These are phyloP conservation scores for Schrankia costaestrigalis DNA, from an alignment of 2,888 invertebrate species.

Conservation along the genomic window DNA sequence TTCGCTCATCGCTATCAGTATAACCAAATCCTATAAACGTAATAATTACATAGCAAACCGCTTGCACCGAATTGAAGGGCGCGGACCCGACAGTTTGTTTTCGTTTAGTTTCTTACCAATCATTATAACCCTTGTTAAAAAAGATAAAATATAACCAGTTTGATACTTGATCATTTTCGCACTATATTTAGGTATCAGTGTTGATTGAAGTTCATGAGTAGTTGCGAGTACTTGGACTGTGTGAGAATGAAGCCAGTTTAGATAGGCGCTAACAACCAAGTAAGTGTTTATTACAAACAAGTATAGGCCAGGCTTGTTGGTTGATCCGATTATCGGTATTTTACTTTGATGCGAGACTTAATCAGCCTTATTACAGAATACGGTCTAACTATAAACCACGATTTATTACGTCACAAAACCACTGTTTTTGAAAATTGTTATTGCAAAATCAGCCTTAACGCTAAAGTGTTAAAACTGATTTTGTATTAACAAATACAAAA, in stretches of 20 bases:
- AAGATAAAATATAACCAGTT: conserved; percentile 18
- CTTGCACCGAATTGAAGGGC: conserved; percentile 51
- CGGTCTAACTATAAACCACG: too few relatives aligned
- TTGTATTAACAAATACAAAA: too few relatives aligned
- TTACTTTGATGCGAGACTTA: conserved; percentile 2
- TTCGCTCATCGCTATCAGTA: conserved; percentile 11
- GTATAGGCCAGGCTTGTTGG: conserved; percentile 3
- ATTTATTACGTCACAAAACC: too few relatives aligned
- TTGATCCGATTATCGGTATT: conserved; percentile 6
- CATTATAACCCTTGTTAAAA: conserved; percentile 19
- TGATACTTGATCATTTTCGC: conserved; percentile 16
- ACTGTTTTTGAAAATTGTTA: too few relatives aligned
- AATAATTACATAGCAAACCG: conserved; percentile 49
- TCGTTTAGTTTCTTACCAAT: conserved; percentile 26
- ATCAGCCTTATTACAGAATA: too few relatives aligned
- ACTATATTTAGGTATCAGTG: conserved; percentile 25
- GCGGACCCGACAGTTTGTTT: conserved; percentile 54
- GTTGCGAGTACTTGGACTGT: background rate
- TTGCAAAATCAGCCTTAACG: too few relatives aligned
- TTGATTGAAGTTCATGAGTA: conserved; percentile 2
- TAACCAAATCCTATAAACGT: conserved; percentile 20
- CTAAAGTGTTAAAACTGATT: too few relatives aligned
- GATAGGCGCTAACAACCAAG: conserved; percentile 15
- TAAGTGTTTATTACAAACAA: conserved; percentile 14
- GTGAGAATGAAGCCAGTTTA: conserved; percentile 15